Base-by-base conservation (phyloP, 2,797 vertebrate genomes). In the Psittacula echo region DNA sequence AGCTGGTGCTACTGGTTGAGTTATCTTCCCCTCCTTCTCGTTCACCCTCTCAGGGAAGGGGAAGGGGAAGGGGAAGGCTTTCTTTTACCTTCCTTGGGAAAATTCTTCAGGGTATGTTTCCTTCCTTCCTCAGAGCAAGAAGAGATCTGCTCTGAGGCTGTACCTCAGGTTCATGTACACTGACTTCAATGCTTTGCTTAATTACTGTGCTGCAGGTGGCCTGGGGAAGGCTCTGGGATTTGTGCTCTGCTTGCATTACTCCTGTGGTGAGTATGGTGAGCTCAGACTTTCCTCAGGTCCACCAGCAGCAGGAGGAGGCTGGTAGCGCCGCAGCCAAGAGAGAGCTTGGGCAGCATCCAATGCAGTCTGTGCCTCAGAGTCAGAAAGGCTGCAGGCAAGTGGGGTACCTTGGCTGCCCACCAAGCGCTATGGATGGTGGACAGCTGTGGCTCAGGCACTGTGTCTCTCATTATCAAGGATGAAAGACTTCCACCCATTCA, bases 291-390 rank as follows among this genome's bases (percentile, higher is more conserved):
- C 21, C 56, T 13, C 3, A 1, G 81, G 10, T 9, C 9, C 0
- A 0, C 18, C 0, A 2, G 32, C 2, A 2, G 61, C 42, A 14
- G 45, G 54, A 65, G 80, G 21, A 24, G 73, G 26, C 32, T 2
- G 1, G 42, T 11, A 5, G 45, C 1, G 8, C 23, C 2, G 5
- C 60, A 10, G 34, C 3, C 4, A 3, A 50, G 23, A 53, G 32
- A 15, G 4, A 85, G n/a, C 32, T 47, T 1, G 2, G 62, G 84
- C 73, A 76, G 50, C 53, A 24, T 13, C 66, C 64, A 22, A 23
- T 0, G 2, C 30, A 66, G 64, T 65, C 41, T 11, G 0, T 51
- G 61, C 51, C 54, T 54, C 61, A 14, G 8, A 30, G 53, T 41
- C 80, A 34, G 44, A 53, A 44, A 68, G 76, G 48, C 76, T 88